Evolutionary conservation across 2,113 vertebrate genomes (phyloP).

Genomic region (Mugil cephalus): DNA sequence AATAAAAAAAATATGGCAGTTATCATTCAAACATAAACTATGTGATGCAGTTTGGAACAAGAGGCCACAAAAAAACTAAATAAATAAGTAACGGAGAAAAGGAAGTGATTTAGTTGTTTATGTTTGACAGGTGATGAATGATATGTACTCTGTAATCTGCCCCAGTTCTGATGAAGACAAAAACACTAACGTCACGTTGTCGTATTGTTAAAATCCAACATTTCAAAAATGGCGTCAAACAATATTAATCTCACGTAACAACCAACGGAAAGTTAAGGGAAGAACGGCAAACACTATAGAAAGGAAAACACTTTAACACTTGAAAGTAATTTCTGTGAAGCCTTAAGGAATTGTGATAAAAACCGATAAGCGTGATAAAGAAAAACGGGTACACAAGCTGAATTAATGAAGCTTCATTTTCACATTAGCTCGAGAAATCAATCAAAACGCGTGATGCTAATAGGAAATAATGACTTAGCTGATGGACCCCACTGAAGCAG

Average conservation of each 20-base stretch:
- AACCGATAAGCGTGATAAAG: constrained; percentile 27
- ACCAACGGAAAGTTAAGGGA: neutral
- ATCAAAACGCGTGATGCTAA: constrained; percentile 68
- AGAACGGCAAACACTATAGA: neutral
- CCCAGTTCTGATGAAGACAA: neutral
- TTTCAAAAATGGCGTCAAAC: neutral
- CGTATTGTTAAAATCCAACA: neutral
- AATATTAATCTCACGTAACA: neutral
- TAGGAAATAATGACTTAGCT: constrained; percentile 69
- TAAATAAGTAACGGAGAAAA: too few species aligned
- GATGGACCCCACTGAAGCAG: constrained; percentile 73
- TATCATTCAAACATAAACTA: too few species aligned
- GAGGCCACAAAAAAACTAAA: too few species aligned
- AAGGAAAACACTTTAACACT: neutral
- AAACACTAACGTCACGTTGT: neutral
- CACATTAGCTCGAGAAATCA: constrained; percentile 70
- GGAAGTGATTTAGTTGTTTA: neutral
- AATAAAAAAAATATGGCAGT: too few species aligned
- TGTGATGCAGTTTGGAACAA: too few species aligned
- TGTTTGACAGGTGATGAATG: neutral
- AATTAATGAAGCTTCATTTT: constrained; percentile 64
- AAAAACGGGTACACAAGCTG: constrained; percentile 28
- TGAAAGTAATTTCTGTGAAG: neutral
- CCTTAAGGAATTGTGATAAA: constrained; percentile 32
- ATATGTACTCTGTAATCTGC: too few species aligned